Conservation (phyloP, 2,113 vertebrate species). For the Symphodus melops region DNA sequence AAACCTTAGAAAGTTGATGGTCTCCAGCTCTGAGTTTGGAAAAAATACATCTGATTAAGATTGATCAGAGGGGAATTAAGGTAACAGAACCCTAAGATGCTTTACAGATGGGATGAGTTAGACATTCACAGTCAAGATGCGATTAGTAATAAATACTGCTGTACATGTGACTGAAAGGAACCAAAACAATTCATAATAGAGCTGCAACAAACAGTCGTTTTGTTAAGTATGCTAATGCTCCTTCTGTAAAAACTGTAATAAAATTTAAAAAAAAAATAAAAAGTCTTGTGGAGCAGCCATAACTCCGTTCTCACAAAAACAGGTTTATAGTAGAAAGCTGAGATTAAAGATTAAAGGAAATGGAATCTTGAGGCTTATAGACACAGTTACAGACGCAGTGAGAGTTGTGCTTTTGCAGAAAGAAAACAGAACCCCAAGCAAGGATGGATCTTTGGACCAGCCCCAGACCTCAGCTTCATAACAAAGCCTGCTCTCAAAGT, state of each 20-base stretch:
- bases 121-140: neutral
- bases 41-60: slow-evolving; percentile 4
- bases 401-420: neutral
- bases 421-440: slow-evolving; percentile 16
- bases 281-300: neutral
- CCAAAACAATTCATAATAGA: neutral
- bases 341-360: neutral
- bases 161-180: too few relatives aligned
- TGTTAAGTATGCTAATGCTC: too few relatives aligned
- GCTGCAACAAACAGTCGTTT: too few relatives aligned
- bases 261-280: too few relatives aligned
- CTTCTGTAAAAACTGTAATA: too few relatives aligned
- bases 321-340: neutral
- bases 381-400: neutral
- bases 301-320: neutral
- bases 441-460: slow-evolving; percentile 22
- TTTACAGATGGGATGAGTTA: neutral
- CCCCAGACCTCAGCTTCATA: slow-evolving; percentile 26
- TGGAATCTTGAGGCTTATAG: neutral
- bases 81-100: neutral
- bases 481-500: slow-evolving; percentile 35
- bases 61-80: neutral
- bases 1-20: neutral
- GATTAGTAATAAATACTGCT: neutral
- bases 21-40: neutral